Conservation (phyloP, 2,113 vertebrate species). For the Myxocyprinus asiaticus region DNA sequence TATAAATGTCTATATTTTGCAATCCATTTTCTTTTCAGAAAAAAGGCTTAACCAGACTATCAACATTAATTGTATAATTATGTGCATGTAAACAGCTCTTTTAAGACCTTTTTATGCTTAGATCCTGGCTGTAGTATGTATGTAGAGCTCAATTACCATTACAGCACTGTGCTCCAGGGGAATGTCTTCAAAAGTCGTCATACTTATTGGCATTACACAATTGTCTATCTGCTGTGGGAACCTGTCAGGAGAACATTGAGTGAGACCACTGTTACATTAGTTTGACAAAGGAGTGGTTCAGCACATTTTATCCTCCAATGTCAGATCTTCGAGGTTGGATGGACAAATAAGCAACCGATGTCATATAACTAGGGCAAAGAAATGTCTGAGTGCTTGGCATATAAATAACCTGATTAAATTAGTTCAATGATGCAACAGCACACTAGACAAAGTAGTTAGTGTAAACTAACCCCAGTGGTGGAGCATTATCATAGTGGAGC, state of each 20-base stretch:
- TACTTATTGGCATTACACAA: slow-evolving; percentile 83
- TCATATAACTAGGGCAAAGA: too few relatives aligned
- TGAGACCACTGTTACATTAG: background rate
- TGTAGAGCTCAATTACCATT: slow-evolving; percentile 68
- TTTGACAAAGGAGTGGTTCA: slow-evolving; percentile 10
- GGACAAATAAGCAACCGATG: too few relatives aligned
- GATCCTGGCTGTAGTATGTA: background rate
- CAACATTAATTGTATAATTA: too few relatives aligned
- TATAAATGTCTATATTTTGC: too few relatives aligned
- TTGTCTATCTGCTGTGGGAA: slow-evolving; percentile 82
- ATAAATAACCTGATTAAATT: background rate
- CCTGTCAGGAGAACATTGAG: slow-evolving; percentile 67
- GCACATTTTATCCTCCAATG: background rate
- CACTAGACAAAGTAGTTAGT: background rate
- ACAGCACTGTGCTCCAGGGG: slow-evolving; percentile 81
- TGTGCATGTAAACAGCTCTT: too few relatives aligned
- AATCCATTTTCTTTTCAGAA: too few relatives aligned
- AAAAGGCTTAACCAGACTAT: too few relatives aligned
- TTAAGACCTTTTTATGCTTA: too few relatives aligned
- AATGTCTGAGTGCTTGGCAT: too few relatives aligned
- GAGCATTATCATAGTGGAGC: slow-evolving; percentile 90
- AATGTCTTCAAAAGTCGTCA: slow-evolving; percentile 92
- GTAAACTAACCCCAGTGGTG: slow-evolving; percentile 81
- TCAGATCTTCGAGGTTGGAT: background rate
- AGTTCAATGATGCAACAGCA: background rate